Evolutionary conservation across 2,797 vertebrate genomes (phyloP), one percentile per base, ranked within the genome.

Genomic region (Notolabrus celidotus): DNA sequence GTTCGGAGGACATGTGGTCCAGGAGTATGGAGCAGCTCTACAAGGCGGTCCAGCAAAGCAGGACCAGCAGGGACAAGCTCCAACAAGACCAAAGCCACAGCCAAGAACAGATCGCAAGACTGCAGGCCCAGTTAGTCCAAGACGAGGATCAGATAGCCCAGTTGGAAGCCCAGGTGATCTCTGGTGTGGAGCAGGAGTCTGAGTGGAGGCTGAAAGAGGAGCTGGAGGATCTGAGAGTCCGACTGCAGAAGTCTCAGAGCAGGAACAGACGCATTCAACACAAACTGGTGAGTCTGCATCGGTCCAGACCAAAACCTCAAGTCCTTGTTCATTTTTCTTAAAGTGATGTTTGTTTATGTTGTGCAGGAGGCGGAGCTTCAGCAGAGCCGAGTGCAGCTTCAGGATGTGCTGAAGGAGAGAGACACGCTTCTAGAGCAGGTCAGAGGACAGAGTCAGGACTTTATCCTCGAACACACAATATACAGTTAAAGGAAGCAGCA

Each of bases 391-490:
- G 92, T 93, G 56, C 94, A 95, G 77, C 93, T 97, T 23, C 94
- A 95, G 77, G 95, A 96, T 55, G 92, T 92, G n/a, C 92, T 95
- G 74, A 92, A 94, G 23, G 94, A 97, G 57, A 93, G 93, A 59
- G 95, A 96, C 50, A 67, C 66, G 17, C 91, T 97, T 66, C 91
- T 94, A 25, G 79, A 84, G 20, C 93, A 96, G 53, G 96, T 59
- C 86, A 93, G 73, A 93, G 65, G 9, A 27, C n/a, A n/a, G n/a
- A n/a, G n/a, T n/a, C n/a, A n/a, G n/a, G n/a, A n/a, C n/a, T n/a
- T n/a, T n/a, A n/a, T n/a, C n/a, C n/a, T n/a, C n/a, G n/a, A n/a
- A n/a, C n/a, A n/a, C n/a, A n/a, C n/a, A n/a, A n/a, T n/a, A n/a
- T n/a, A n/a, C n/a, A n/a, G n/a, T n/a, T n/a, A 22, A 45, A 8